Evolutionary conservation across 2,888 invertebrate species (phyloP).

Genomic region (Hirtodrosophila trivittata): DNA sequence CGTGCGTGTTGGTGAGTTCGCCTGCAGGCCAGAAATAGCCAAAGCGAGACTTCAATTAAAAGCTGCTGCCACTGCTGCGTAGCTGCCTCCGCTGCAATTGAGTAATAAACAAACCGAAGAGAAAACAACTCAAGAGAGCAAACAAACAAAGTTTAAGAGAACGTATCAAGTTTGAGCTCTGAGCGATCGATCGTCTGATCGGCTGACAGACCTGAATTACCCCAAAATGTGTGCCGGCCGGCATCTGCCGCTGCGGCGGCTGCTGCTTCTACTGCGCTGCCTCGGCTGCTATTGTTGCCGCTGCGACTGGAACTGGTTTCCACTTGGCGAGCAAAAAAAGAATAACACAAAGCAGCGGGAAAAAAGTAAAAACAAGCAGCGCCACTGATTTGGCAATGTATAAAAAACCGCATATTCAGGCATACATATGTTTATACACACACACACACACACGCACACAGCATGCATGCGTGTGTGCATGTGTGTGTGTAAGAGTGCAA

Average conservation of each 20-base stretch:
- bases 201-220: slow-evolving; percentile 56
- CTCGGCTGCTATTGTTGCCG: slow-evolving; percentile 2
- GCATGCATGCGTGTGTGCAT: slow-evolving; percentile 1
- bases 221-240: slow-evolving; percentile 70
- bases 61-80: slow-evolving; percentile 17
- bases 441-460: slow-evolving; percentile 10
- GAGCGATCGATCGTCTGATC: slow-evolving; percentile 47
- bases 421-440: too few species aligned
- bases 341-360: slow-evolving; percentile 11
- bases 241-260: slow-evolving; percentile 61
- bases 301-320: slow-evolving; percentile 70
- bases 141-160: slow-evolving; percentile 8
- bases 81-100: not conserved
- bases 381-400: slow-evolving; percentile 66
- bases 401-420: slow-evolving; percentile 25
- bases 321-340: slow-evolving; percentile 54
- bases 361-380: slow-evolving; percentile 26
- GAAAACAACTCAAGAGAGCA: slow-evolving; percentile 20
- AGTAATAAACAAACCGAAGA: not conserved
- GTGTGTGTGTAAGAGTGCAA: slow-evolving; percentile 34
- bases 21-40: slow-evolving; percentile 26
- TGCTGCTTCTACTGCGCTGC: slow-evolving; percentile 6
- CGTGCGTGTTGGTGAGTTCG: slow-evolving; percentile 53
- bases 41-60: slow-evolving; percentile 24
- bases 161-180: slow-evolving; percentile 1